Conservation (phyloP, 2,888 invertebrate genomes). For the Xylota sylvarum region DNA sequence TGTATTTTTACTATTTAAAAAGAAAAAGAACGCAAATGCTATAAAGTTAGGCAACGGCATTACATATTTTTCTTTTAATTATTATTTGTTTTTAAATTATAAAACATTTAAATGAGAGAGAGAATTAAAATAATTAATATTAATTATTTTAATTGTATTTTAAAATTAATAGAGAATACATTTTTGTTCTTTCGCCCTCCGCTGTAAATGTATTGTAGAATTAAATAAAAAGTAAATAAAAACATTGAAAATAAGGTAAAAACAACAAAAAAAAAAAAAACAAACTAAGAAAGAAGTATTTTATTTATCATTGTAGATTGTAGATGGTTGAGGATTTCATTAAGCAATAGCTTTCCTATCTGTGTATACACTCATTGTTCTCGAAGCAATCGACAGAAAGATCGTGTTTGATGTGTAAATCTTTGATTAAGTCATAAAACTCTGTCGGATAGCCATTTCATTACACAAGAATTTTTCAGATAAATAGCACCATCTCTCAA, state of each 20-base stretch:
- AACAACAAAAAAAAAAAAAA: slow-evolving; percentile 61
- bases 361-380: neutral
- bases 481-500: slow-evolving; percentile 3
- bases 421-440: slow-evolving; percentile 2
- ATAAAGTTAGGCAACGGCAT: slow-evolving; percentile 71
- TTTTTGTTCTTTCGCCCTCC: slow-evolving; percentile 85
- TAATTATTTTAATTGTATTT: slow-evolving; percentile 81
- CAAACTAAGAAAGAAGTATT: slow-evolving; percentile 58
- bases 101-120: slow-evolving; percentile 80
- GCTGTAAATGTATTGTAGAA: slow-evolving; percentile 85
- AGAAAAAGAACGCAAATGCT: slow-evolving; percentile 63
- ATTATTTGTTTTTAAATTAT: slow-evolving; percentile 78
- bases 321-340: slow-evolving; percentile 40
- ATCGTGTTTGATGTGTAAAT: slow-evolving; percentile 35
- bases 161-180: slow-evolving; percentile 79
- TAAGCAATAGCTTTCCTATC: slow-evolving; percentile 21
- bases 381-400: slow-evolving; percentile 10
- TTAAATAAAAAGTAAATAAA: slow-evolving; percentile 84
- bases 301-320: slow-evolving; percentile 53
- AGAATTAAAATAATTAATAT: slow-evolving; percentile 82
- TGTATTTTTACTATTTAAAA: slow-evolving; percentile 61
- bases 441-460: slow-evolving; percentile 2
- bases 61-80: slow-evolving; percentile 68
- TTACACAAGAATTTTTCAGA: neutral
- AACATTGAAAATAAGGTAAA: slow-evolving; percentile 78